Evolutionary conservation across 1,140 invertebrate genomes (phyloP).

Genomic region (Caerostris darwini): DNA sequence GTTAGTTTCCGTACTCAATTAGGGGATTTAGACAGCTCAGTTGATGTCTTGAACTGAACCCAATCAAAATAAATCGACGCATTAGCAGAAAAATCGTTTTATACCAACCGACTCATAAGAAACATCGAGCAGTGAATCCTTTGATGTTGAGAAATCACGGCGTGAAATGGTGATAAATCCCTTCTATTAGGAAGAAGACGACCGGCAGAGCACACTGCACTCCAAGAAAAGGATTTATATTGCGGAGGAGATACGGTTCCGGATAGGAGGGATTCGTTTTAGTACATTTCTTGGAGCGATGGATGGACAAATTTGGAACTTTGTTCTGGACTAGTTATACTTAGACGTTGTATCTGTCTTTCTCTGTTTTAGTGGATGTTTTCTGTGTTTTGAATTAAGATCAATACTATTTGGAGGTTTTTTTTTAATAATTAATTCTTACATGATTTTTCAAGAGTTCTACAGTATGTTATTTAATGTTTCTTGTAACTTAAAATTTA

Average conservation of each 20-base stretch:
- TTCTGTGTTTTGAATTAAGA: too few relatives aligned
- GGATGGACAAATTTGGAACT: not conserved
- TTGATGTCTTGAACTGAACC: too few relatives aligned
- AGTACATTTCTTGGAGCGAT: not conserved
- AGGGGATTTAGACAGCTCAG: too few relatives aligned
- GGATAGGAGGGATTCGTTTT: not conserved
- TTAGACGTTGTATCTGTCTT: not conserved
- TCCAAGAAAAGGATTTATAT: constrained; percentile 5
- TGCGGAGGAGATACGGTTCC: not conserved
- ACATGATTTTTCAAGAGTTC: too few relatives aligned
- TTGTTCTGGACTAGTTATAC: not conserved
- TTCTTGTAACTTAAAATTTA: too few relatives aligned
- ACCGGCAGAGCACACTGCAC: not conserved
- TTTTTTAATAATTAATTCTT: not conserved
- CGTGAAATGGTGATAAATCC: constrained; percentile 9
- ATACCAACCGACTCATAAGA: not conserved
- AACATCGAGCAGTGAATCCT: not conserved
- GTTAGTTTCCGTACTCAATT: too few relatives aligned
- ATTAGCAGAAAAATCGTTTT: not conserved
- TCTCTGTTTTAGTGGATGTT: not conserved
- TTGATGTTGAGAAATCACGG: not conserved
- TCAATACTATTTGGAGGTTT: too few relatives aligned
- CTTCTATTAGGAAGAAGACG: not conserved
- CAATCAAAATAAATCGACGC: not conserved
- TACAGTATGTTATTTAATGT: too few relatives aligned